Conservation (phyloP, 2,113 vertebrate genomes). For the Macaca mulatta region DNA sequence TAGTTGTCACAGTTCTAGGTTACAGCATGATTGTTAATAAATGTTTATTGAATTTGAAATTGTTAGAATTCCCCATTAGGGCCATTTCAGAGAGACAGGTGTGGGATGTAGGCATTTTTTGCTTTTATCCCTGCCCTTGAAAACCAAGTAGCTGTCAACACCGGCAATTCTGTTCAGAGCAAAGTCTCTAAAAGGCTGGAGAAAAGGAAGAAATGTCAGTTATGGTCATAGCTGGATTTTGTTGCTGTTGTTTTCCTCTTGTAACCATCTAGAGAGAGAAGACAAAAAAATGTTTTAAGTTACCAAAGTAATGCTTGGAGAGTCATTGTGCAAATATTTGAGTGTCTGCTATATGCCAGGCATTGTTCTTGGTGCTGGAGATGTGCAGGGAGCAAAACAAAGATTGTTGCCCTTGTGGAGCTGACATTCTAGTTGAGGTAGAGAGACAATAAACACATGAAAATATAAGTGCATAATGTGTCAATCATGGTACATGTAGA, state of each 20-base stretch:
- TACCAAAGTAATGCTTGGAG: background rate
- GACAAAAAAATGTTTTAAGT: background rate
- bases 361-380: background rate
- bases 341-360: background rate
- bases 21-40: background rate
- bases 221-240: background rate
- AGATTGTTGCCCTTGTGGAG: background rate
- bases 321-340: background rate
- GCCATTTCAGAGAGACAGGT: conserved; percentile 3
- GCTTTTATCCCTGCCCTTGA: background rate
- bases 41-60: background rate
- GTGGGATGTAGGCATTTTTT: background rate
- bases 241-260: background rate
- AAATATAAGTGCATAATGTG: background rate
- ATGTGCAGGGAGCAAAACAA: background rate
- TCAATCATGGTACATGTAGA: background rate
- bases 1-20: background rate
- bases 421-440: background rate
- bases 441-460: background rate
- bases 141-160: background rate
- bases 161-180: background rate
- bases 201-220: background rate
- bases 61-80: background rate
- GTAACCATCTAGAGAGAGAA: background rate
- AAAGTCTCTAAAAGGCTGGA: background rate